These are phyloP conservation scores for Heteropelma amictum DNA, from an alignment of 2,888 invertebrate species.

Conservation along the genomic window DNA sequence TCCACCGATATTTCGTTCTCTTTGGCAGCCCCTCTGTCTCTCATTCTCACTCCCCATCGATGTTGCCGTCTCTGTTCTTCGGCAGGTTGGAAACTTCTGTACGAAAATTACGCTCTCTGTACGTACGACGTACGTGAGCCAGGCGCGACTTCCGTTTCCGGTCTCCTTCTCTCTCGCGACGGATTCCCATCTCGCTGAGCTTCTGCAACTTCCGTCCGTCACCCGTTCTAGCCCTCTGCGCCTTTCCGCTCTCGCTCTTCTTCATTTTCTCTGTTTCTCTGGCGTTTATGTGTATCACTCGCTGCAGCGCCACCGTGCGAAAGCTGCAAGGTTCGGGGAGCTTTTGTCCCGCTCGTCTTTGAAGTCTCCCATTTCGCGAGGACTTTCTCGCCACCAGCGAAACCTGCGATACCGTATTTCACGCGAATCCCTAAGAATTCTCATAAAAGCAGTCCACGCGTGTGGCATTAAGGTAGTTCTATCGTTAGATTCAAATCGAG, in stretches of 20 bases:
- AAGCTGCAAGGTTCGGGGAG: slow-evolving; percentile 10
- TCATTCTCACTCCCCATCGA: slow-evolving; percentile 46
- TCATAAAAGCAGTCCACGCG: no score
- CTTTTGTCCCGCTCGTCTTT: slow-evolving; percentile 32
- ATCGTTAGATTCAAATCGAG: no score
- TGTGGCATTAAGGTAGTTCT: no score
- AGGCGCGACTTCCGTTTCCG: slow-evolving; percentile 55
- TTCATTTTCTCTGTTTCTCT: not conserved
- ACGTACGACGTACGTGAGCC: slow-evolving; percentile 39
- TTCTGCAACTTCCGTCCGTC: slow-evolving; percentile 52
- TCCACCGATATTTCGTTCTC: slow-evolving; percentile 12
- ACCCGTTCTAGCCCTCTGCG: slow-evolving; percentile 39
- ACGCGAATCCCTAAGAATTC: no score
- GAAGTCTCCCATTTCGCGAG: slow-evolving; percentile 32
- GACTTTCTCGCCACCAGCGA: slow-evolving; percentile 5
- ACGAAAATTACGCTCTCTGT: slow-evolving; percentile 44
- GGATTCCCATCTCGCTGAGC: slow-evolving; percentile 40
- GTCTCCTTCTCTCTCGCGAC: slow-evolving; percentile 37
- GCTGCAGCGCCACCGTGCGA: not conserved
- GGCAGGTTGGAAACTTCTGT: slow-evolving; percentile 32
- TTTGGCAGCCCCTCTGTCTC: slow-evolving; percentile 10
- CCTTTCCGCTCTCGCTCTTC: slow-evolving; percentile 28
- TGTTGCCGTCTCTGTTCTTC: slow-evolving; percentile 36
- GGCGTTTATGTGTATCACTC: not conserved
- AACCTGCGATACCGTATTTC: not conserved